Evolutionary conservation across 2,113 vertebrate genomes (phyloP), one percentile per base, ranked within the genome.

Genomic region (Mellivora capensis): DNA sequence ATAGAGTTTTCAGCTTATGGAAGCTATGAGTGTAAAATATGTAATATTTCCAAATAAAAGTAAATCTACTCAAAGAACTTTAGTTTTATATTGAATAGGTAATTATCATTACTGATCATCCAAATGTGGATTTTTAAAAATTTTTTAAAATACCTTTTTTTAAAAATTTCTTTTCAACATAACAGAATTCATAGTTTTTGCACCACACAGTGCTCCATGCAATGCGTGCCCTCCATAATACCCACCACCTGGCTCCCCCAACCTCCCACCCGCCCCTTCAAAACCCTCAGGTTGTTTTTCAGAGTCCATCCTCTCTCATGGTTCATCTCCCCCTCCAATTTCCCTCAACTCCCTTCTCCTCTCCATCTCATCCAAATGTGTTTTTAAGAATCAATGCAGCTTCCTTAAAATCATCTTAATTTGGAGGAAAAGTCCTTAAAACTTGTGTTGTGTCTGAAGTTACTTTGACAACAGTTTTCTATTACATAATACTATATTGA

Each of bases 31-130:
- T 25, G 47, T 47, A 54, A 52, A 72, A 69, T 76, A 20, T 67
- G 74, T 82, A 79, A 25, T 31, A 4, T 44, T 44, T 91, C 0
- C 77, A 42, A 95, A 77, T 54, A 87, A 89, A 91, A 91, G 67
- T 13, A 91, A 49, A 59, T 79, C 1, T 7, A 89, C 91, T 2
- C 90, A 90, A 97, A 88, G 2, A 47, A 61, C 42, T 90, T 81
- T 96, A 21, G 10, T 87, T 98, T 97, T 82, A 7, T 77, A 96
- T 97, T 87, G 2, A 95, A 2, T 37, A 81, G 87, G 2, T 4
- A 98, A 74, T 96, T 80, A 2, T 29, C 20, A 47, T 13, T 87
- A 94, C 31, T 67, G 87, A 7, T 47, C 97, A 92, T 90, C 54
- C 0, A 83, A 17, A 67, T 86, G 82, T 59, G 23, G n/a, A n/a